Evolutionary conservation across 2,888 invertebrate species (phyloP).

Genomic region (Drosophila colorata): DNA sequence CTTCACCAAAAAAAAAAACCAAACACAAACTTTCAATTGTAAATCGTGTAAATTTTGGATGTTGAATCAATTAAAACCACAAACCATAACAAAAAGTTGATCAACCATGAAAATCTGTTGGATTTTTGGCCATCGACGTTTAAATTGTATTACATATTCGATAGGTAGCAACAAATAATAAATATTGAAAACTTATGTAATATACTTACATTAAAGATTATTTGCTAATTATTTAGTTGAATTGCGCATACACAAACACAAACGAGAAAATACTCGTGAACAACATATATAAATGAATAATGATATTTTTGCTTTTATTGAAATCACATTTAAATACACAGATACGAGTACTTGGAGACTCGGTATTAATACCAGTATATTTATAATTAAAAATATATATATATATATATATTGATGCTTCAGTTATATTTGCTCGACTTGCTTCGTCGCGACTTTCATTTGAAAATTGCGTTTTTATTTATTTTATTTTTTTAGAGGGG

Average conservation of each 20-base stretch:
- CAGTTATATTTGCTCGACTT: slow-evolving; percentile 42
- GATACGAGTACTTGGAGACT: slow-evolving; percentile 20
- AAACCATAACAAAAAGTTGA: background rate
- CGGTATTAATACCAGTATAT: slow-evolving; percentile 33
- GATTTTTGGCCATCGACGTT: no score
- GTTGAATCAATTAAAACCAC: no score
- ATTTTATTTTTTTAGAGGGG: slow-evolving; percentile 21
- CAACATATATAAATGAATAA: slow-evolving; percentile 19
- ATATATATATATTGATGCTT: slow-evolving; percentile 15
- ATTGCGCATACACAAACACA: slow-evolving; percentile 12
- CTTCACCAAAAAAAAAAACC: no score
- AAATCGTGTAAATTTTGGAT: no score
- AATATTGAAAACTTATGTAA: no score
- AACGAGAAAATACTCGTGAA: slow-evolving; percentile 8
- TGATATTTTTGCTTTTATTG: slow-evolving; percentile 24
- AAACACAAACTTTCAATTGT: background rate
- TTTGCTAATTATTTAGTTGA: slow-evolving; percentile 3
- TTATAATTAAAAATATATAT: slow-evolving; percentile 25
- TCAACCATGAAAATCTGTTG: background rate
- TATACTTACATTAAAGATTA: slow-evolving; percentile 30
- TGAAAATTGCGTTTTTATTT: slow-evolving; percentile 57
- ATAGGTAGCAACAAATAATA: background rate
- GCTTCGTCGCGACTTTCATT: slow-evolving; percentile 58
- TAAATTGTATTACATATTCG: background rate
- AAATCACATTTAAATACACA: slow-evolving; percentile 29